A percentile compares a stretch with the other conserved stretches of the same genome.
phyloP scores from a whole-genome alignment of 2,888 invertebrate species.

The Orthosia gothica region DNA sequence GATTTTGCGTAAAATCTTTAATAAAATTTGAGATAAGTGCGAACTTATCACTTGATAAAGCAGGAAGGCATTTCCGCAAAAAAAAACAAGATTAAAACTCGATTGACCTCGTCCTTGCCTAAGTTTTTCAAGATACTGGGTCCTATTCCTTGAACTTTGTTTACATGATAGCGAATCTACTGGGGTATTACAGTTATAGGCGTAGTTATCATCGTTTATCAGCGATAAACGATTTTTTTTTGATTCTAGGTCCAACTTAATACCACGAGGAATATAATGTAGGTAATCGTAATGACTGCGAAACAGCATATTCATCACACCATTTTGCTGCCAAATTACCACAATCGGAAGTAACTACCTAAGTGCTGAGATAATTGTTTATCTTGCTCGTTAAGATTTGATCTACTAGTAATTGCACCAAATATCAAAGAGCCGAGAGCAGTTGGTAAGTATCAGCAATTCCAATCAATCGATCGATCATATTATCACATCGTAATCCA shows the following conservation, averaged over 20 bases:
- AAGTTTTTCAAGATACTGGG: constrained; percentile 17
- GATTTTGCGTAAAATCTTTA: not conserved
- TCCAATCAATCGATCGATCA: constrained; percentile 26
- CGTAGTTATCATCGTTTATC: no score
- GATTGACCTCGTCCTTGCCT: constrained; percentile 19
- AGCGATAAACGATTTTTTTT: constrained; percentile 4
- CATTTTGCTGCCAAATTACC: not conserved
- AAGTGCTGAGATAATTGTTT: not conserved
- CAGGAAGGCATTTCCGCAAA: constrained; percentile 8
- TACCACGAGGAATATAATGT: not conserved
- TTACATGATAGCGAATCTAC: constrained; percentile 10
- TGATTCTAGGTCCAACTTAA: constrained; percentile 5
- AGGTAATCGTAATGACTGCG: not conserved
- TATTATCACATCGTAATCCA: not conserved
- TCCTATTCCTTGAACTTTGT: constrained; percentile 13
- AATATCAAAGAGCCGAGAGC: constrained; percentile 37
- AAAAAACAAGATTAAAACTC: constrained; percentile 5
- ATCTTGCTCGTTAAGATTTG: constrained; percentile 27
- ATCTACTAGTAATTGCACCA: constrained; percentile 4
- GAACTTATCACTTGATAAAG: not conserved
- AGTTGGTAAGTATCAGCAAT: constrained; percentile 35
- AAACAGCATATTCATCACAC: not conserved
- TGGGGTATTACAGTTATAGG: not conserved
- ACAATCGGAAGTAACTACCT: not conserved
- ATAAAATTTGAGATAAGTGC: not conserved